Conservation (phyloP, 2,113 vertebrate genomes). For the Halcyon malimbica region DNA sequence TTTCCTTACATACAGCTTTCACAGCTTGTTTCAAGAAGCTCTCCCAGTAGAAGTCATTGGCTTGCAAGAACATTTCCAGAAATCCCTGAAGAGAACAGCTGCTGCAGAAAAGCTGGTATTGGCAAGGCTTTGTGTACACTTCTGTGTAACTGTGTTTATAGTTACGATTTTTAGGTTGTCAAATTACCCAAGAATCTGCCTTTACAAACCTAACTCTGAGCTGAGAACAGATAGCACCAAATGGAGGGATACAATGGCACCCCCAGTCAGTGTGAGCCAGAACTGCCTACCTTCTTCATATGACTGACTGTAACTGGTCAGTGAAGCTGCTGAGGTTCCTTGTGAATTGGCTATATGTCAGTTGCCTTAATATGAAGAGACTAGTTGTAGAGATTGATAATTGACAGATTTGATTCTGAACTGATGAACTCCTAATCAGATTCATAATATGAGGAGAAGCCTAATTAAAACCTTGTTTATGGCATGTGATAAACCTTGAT, state of each 20-base stretch:
- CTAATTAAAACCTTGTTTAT: background rate
- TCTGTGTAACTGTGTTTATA: background rate
- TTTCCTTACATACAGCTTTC: background rate
- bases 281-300: background rate
- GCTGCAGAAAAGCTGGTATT: slow-evolving; percentile 62
- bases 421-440: background rate
- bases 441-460: background rate
- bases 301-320: background rate
- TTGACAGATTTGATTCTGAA: background rate
- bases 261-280: background rate
- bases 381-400: background rate
- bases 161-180: background rate
- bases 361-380: background rate
- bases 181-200: background rate
- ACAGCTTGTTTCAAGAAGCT: slow-evolving; percentile 39
- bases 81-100: slow-evolving; percentile 24
- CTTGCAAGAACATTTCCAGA: slow-evolving; percentile 45
- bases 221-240: background rate
- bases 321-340: background rate
- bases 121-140: background rate
- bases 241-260: background rate
- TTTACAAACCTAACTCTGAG: background rate
- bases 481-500: background rate
- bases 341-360: background rate
- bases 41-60: background rate